Conservation (phyloP, 2,113 vertebrate species). For the Rhinopomastus cyanomelas region DNA sequence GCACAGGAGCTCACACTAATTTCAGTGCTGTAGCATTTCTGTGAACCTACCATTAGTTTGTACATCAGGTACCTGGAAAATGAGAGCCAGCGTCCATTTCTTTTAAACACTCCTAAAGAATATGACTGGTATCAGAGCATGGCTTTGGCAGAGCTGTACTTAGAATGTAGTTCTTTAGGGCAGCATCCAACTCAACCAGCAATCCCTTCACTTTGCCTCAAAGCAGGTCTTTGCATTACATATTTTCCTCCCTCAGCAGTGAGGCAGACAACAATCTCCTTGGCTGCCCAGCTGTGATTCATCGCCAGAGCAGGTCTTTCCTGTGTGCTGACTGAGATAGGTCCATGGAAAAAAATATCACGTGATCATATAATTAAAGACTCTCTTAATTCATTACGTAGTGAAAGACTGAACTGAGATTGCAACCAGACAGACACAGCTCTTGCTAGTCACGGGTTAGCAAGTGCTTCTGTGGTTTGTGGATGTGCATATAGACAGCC, state of each 20-base stretch:
- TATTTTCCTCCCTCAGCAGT: neutral
- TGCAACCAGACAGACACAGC: slow-evolving; percentile 31
- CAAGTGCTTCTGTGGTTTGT: neutral
- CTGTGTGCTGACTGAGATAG: slow-evolving; percentile 48
- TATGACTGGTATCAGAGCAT: neutral
- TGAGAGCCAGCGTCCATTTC: neutral
- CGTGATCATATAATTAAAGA: slow-evolving; percentile 57
- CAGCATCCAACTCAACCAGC: neutral
- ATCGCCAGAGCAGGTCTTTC: slow-evolving; percentile 60
- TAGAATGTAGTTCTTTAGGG: slow-evolving; percentile 2
- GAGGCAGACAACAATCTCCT: slow-evolving; percentile 13
- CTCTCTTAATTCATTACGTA: slow-evolving; percentile 36
- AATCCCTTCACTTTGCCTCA: neutral
- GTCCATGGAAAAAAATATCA: slow-evolving; percentile 49
- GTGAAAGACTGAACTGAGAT: slow-evolving; percentile 11
- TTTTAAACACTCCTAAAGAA: neutral
- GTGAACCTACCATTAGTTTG: neutral
- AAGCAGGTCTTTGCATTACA: neutral
- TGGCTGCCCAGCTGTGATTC: slow-evolving; percentile 53
- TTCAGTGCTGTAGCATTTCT: neutral
- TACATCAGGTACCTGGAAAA: neutral
- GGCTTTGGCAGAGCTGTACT: neutral
- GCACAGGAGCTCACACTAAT: neutral
- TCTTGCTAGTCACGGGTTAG: neutral
- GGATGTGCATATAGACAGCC: neutral